Evolutionary conservation across 1,140 invertebrate species (phyloP), one percentile per base, ranked within the genome.

Genomic region (Lepidotrigona ventralis): DNA sequence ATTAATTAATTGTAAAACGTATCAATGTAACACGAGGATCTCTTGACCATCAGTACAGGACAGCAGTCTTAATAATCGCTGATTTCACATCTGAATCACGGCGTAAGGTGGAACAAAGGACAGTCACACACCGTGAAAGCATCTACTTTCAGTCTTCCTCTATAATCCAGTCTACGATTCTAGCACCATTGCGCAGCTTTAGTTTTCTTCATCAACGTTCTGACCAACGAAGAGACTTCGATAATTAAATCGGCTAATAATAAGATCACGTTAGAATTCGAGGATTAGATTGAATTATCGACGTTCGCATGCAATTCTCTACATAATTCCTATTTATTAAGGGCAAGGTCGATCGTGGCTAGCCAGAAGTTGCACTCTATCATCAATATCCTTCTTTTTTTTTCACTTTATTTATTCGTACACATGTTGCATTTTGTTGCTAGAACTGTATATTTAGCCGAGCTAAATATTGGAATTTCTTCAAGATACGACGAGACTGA

Each of bases 61-160:
- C 79, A 85, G 89, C 90, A 91, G 90, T 91, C 90, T 91, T 90
- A 81, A 88, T 84, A 75, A 86, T 86, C 56, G 63, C 83, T 74
- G 66, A 82, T 83, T 60, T 70, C 69, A 79, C 46, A 33, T 76
- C 83, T 11, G 19, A 73, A 70, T 88, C 85, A 85, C 79, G 81
- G 78, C 79, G 78, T 56, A 64, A 87, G 75, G 53, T 75, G 63
- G 86, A 83, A 86, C 29, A 78, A 74, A 88, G 78, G 70, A 85
- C 83, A 39, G 73, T 87, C 79, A 81, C 79, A 81, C 85, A 81
- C 79, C 86, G 75, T 87, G 79, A 85, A 86, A 81, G 58, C 83
- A 54, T 84, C 74, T 88, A 88, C 80, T 86, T 87, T 93, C 92
- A 93, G 92, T 93, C 92, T 93, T 93, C 88, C 90, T 90, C 90